Percentiles rank a stretch among this genome's conserved stretches.
Conservation (phyloP, 2,113 vertebrate genomes). For the Lasiurus cinereus region DNA sequence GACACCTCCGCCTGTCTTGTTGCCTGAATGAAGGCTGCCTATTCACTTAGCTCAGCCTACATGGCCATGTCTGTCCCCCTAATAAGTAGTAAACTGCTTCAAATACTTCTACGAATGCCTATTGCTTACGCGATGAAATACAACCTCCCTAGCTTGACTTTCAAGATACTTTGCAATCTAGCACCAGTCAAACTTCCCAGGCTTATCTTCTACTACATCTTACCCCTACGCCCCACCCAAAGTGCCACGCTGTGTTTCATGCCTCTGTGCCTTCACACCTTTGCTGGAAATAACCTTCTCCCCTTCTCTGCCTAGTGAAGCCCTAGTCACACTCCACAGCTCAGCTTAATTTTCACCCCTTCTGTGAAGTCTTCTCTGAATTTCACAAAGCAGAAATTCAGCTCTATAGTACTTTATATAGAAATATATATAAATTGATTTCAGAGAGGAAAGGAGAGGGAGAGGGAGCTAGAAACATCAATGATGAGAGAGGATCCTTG, state of each 20-base stretch:
- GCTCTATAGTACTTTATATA: not conserved
- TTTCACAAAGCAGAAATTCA: slow-evolving; percentile 41
- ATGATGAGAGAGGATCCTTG: too few relatives aligned
- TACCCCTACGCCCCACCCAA: not conserved
- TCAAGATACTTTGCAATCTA: not conserved
- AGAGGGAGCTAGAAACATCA: too few relatives aligned
- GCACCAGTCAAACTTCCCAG: not conserved
- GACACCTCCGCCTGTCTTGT: not conserved
- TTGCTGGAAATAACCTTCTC: not conserved
- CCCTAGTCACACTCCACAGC: not conserved
- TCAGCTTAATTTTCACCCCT: not conserved
- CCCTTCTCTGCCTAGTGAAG: not conserved
- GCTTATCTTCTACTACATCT: not conserved
- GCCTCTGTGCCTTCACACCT: not conserved
- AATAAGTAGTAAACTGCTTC: not conserved
- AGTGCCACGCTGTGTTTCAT: not conserved
- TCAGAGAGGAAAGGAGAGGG: too few relatives aligned
- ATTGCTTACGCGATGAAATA: not conserved
- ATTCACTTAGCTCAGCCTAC: not conserved
- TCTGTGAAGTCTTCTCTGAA: not conserved
- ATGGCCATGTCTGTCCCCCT: not conserved
- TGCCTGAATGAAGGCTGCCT: not conserved
- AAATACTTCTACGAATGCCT: not conserved
- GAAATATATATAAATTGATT: too few relatives aligned
- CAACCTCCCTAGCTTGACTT: not conserved